These are phyloP conservation scores for Caenorhabditis japonica DNA, from an alignment of 2,888 invertebrate genomes.

Conservation along the genomic window DNA sequence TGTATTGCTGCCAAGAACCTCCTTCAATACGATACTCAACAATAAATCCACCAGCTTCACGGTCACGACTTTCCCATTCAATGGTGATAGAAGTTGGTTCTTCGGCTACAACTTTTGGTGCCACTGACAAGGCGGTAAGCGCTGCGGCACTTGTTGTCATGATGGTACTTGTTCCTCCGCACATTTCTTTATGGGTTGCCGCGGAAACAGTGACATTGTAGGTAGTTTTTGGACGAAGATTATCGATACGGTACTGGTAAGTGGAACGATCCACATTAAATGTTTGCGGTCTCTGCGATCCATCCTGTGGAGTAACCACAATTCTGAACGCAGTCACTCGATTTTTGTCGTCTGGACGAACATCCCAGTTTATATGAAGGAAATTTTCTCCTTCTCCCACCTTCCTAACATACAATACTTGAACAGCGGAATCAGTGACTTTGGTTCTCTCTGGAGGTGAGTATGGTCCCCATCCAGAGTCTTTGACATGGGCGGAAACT, in stretches of 20 bases:
- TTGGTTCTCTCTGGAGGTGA: constrained; percentile 60
- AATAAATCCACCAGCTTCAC: constrained; percentile 71
- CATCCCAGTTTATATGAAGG: constrained; percentile 73
- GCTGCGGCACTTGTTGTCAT: constrained; percentile 74
- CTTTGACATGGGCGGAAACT: constrained; percentile 65
- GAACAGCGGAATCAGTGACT: constrained; percentile 69
- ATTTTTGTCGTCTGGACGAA: constrained; percentile 70
- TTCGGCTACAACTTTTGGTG: constrained; percentile 74
- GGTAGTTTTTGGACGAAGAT: constrained; percentile 74
- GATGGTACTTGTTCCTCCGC: constrained; percentile 68
- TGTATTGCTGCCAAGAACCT: constrained; percentile 74
- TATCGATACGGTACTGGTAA: constrained; percentile 74
- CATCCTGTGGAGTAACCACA: constrained; percentile 70
- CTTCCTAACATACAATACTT: constrained; percentile 69
- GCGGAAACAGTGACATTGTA: constrained; percentile 77
- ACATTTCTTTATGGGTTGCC: constrained; percentile 62
- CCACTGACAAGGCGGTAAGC: constrained; percentile 63
- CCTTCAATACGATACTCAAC: constrained; percentile 74
- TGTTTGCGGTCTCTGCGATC: constrained; percentile 67
- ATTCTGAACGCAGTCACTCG: constrained; percentile 75
- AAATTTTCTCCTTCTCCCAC: constrained; percentile 69
- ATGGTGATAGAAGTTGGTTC: constrained; percentile 74
- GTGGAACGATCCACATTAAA: constrained; percentile 76
- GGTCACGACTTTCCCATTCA: constrained; percentile 73
- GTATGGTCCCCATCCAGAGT: constrained; percentile 61